These are phyloP conservation scores for Felis catus DNA, from an alignment of 2,113 vertebrate genomes.

Conservation along the genomic window DNA sequence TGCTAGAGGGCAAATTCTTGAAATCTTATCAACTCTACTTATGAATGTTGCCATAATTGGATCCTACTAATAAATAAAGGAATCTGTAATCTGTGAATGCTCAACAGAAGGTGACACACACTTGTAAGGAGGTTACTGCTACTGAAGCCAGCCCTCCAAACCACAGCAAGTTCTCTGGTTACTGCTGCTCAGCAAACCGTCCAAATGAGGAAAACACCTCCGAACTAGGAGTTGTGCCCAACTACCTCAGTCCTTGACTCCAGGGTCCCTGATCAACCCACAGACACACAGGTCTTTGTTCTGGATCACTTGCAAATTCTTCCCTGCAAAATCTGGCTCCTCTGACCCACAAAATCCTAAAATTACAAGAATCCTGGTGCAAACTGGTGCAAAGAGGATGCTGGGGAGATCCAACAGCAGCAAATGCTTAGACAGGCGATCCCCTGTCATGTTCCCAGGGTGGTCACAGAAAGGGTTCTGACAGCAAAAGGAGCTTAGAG, in stretches of 20 bases:
- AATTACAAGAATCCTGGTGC: not conserved
- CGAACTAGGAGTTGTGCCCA: not conserved
- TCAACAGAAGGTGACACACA: not conserved
- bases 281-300: not conserved
- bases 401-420: not conserved
- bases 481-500: not conserved
- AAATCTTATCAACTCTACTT: not conserved
- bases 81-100: not conserved
- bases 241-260: not conserved
- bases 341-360: not conserved
- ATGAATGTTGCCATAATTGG: not conserved
- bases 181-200: not conserved
- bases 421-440: not conserved
- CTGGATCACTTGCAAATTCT: not conserved
- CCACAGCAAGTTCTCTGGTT: not conserved
- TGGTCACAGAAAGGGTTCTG: not conserved
- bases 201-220: not conserved
- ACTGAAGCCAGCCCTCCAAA: not conserved
- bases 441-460: fast-evolving
- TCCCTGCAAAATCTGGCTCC: not conserved
- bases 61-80: not conserved
- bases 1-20: not conserved
- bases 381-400: not conserved
- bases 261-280: not conserved
- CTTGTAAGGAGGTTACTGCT: not conserved